Base-by-base conservation (phyloP, 2,888 invertebrate genomes). In the Athetis lepigone region DNA sequence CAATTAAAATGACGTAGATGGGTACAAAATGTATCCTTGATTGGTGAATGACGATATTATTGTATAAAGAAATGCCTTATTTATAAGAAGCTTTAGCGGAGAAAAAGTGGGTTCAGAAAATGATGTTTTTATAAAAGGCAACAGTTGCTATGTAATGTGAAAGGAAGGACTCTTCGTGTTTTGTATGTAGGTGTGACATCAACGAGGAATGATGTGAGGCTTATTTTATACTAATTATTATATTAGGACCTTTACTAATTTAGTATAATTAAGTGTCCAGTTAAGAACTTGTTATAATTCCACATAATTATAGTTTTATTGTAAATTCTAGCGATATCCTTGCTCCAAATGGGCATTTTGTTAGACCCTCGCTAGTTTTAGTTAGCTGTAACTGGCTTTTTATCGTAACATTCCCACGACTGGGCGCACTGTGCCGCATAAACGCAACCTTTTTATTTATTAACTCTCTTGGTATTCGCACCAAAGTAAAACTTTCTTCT, bases 61-160 rank as follows among this genome's bases (percentile, higher is more conserved):
- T 55, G 77, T 77, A 67, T 69, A 69, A 70, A 78, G 78, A 78
- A 78, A 80, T 78, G 78, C 78, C 78, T 78, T 78, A 78, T 80
- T 80, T 78, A 66, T 78, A 80, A 70, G 78, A 78, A 80, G 70
- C 65, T 78, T 66, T 78, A 69, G 78, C 57, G 43, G 59, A 63
- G 59, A 42, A 43, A 66, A 46, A 33, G 49, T 66, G 60, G 66
- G 58, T 70, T 80, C 52, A 60, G 63, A 51, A 49, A 57, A 57
- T 29, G 39, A 55, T 51, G 72, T 65, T 69, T 36, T 68, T 70
- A 43, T 72, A 63, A 63, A 45, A 39, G 39, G 67, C 57, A 54
- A 33, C 56, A 56, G 51, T 70, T 79, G 58, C 70, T 79, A 47
- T 52, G 60, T 62, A 47, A 46, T 62, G 52, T 29, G 62, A 52